phyloP scores from a whole-genome alignment of 2,888 invertebrate genomes.

The Graphium colonna region DNA sequence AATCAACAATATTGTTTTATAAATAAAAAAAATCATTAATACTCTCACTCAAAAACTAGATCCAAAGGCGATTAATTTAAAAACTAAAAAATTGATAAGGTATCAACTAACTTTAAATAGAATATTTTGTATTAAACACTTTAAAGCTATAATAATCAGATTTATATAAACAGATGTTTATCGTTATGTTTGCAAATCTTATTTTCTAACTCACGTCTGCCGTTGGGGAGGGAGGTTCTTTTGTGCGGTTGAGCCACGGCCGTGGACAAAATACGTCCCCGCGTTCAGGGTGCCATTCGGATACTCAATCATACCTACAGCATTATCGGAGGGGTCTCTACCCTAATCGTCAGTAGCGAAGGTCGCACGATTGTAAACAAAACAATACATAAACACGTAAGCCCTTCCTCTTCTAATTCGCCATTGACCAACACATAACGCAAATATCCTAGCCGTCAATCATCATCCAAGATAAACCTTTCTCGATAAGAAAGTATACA shows the following conservation, averaged over 20 bases:
- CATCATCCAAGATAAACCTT: no score
- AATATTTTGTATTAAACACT: no score
- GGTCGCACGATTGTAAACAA: slow-evolving; percentile 20
- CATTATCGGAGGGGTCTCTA: slow-evolving; percentile 24
- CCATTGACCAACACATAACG: background rate
- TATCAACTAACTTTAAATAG: no score
- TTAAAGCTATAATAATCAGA: no score
- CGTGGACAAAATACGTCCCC: background rate
- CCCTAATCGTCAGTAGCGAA: slow-evolving; percentile 21
- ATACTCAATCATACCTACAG: slow-evolving; percentile 40
- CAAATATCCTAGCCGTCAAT: no score
- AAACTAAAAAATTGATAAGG: no score
- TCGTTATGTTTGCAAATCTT: background rate
- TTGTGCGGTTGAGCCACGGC: slow-evolving; percentile 1
- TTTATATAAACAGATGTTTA: no score
- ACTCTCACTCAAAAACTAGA: no score
- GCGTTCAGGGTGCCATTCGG: slow-evolving; percentile 32
- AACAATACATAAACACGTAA: slow-evolving; percentile 10
- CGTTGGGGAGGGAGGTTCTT: slow-evolving; percentile 1
- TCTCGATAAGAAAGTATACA: background rate
- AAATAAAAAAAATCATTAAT: no score
- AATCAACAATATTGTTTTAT: no score
- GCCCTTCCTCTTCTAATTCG: background rate
- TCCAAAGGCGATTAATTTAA: no score
- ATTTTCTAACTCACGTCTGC: background rate